Evolutionary conservation across 2,888 invertebrate species (phyloP).

Genomic region (Scaptomyza cyrtandrae): DNA sequence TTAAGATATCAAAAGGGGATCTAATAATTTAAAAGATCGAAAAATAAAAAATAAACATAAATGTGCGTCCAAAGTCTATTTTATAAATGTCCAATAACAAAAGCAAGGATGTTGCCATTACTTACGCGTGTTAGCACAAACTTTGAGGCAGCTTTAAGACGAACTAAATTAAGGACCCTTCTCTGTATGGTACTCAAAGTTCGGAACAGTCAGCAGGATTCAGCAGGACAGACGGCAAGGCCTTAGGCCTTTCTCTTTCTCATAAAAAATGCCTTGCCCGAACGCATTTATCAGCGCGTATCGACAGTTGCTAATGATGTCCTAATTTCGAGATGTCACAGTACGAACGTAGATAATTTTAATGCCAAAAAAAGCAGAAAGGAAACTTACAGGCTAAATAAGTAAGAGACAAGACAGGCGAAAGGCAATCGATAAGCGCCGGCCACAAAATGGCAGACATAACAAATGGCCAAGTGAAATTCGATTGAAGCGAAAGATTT

Average conservation of each 20-base stretch:
- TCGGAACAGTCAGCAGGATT: constrained; percentile 14
- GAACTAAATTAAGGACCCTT: constrained; percentile 41
- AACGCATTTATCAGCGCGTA: constrained; percentile 69
- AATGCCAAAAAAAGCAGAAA: constrained; percentile 4
- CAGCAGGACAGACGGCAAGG: constrained; percentile 7
- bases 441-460: constrained; percentile 51
- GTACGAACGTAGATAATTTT: constrained; percentile 65
- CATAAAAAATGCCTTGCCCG: constrained; percentile 19
- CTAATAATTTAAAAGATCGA: constrained; percentile 5
- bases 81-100: constrained; percentile 6
- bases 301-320: constrained; percentile 82
- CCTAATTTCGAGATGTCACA: constrained; percentile 79
- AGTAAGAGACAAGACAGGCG: constrained; percentile 23
- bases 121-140: not conserved
- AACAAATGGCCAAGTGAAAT: constrained; percentile 64
- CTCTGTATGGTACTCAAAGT: not conserved
- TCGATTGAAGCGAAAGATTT: constrained; percentile 20
- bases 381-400: constrained; percentile 20
- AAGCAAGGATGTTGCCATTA: constrained; percentile 1
- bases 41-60: not conserved
- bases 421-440: constrained; percentile 64
- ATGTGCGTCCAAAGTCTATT: not conserved
- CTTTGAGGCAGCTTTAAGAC: constrained; percentile 34
- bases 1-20: constrained; percentile 1
- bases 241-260: constrained; percentile 13